phyloP scores from a whole-genome alignment of 2,797 vertebrate species.

The Gadopsis bispinosus region DNA sequence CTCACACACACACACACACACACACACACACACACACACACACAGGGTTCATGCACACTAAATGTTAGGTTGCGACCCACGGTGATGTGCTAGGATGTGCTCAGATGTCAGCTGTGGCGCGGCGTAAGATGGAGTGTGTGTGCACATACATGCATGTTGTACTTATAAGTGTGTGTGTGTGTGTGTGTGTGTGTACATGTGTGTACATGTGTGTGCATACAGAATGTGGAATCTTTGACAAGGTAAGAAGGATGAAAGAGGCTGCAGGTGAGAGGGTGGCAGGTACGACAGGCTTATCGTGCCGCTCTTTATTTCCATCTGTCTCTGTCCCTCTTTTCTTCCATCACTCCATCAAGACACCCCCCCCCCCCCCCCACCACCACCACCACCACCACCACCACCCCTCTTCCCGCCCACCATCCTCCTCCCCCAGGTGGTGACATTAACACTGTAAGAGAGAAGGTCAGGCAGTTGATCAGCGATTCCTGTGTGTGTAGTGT shows the following conservation, averaged over 20 bases:
- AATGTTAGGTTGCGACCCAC: slow-evolving; percentile 65
- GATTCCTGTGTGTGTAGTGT: slow-evolving; percentile 35
- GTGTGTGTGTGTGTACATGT: not conserved
- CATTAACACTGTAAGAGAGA: slow-evolving; percentile 80
- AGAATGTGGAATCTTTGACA: slow-evolving; percentile 25
- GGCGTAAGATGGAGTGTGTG: not conserved
- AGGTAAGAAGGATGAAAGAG: slow-evolving; percentile 47
- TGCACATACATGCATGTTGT: not conserved
- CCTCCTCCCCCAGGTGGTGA: slow-evolving; percentile 74
- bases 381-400: not conserved
- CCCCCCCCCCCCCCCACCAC: not conserved
- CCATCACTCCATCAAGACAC: slow-evolving; percentile 54
- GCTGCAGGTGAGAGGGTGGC: slow-evolving; percentile 38
- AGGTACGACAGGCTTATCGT: slow-evolving; percentile 37
- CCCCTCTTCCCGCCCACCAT: not conserved
- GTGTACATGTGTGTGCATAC: not conserved
- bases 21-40: slow-evolving; percentile 27
- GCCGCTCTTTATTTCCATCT: slow-evolving; percentile 22
- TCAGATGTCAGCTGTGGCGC: not conserved
- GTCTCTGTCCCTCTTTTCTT: slow-evolving; percentile 24
- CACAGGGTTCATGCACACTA: slow-evolving; percentile 40
- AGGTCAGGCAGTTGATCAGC: slow-evolving; percentile 80
- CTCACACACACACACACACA: not conserved
- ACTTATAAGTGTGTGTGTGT: not conserved
- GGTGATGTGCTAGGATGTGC: slow-evolving; percentile 13